Evolutionary conservation across 2,888 invertebrate species (phyloP), one percentile per base, ranked within the genome.

Genomic region (Dryadula phaetusa): DNA sequence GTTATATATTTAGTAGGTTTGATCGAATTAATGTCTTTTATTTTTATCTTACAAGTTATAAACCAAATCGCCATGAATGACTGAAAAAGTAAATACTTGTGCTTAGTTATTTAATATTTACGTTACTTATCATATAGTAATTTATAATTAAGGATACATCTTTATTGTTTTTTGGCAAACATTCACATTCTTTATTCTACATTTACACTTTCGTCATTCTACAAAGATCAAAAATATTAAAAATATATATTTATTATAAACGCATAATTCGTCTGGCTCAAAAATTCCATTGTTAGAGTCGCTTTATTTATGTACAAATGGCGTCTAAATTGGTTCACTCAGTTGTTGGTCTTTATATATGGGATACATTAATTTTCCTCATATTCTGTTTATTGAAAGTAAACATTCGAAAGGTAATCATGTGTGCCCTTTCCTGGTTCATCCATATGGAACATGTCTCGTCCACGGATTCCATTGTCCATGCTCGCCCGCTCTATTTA

Each of bases 371-470:
- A 61, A 62, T 67, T 44, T 62, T 56, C 49, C 58, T 62, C 37
- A 62, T 58, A 28, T 58, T 49, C 58, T 47, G 56, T 54, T 67
- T 64, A 67, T 67, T 64, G 70, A 46, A 20, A 52, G 49, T 67
- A 64, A 70, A 67, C 67, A 67, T 64, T 58, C 52, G 44, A 52
- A 64, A 67, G 32, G 62, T 56, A 67, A 64, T 70, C 70, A 64
- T 70, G 78, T 79, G 77, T 86, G 82, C 85, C 85, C 89, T 89
- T 87, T 87, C 83, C 79, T 80, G 79, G 85, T 81, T 85, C 86
- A 89, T 89, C 89, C 90, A 90, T 90, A 92, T 90, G 90, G 88
- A 90, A 87, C 88, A 83, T 81, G 87, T 84, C 88, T 87, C 82
- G 86, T 85, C 87, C 86, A 83, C 82, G 86, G 88, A 88, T 88